Percentiles rank a stretch among this genome's conserved stretches.
These are phyloP conservation scores for Recurvirostra avosetta DNA, from an alignment of 2,113 vertebrate genomes.

Conservation along the genomic window DNA sequence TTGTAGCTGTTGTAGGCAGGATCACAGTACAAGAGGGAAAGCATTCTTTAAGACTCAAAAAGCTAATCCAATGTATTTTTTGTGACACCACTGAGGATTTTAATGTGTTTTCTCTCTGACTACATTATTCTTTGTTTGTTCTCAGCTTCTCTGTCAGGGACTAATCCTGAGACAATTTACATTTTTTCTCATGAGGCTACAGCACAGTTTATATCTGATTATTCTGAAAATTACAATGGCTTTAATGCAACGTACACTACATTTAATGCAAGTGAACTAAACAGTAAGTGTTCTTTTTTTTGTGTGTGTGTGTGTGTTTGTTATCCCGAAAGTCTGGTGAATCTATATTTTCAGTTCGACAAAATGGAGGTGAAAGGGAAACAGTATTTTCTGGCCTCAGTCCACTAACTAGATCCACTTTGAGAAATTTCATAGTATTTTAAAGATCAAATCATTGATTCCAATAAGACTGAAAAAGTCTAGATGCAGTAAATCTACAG, in stretches of 20 bases:
- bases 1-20: background rate
- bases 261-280: slow-evolving; percentile 69
- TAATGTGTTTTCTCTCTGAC: background rate
- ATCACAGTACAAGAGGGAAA: background rate
- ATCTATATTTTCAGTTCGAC: background rate
- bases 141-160: slow-evolving; percentile 81
- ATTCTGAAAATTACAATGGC: slow-evolving; percentile 69
- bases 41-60: background rate
- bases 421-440: background rate
- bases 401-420: background rate
- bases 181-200: slow-evolving; percentile 85
- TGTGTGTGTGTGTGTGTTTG: background rate
- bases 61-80: background rate
- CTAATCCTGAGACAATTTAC: slow-evolving; percentile 69
- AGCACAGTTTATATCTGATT: slow-evolving; percentile 74
- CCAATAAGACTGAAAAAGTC: background rate
- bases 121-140: background rate
- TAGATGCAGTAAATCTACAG: background rate
- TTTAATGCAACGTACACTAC: slow-evolving; percentile 81
- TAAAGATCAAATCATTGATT: background rate
- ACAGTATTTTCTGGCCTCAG: background rate
- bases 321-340: background rate
- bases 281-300: slow-evolving; percentile 73
- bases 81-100: background rate
- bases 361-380: background rate